Percentiles rank a stretch among this genome's conserved stretches.
These are phyloP conservation scores for Drosophila kanapiae DNA, from an alignment of 1,140 invertebrate species.

Conservation along the genomic window DNA sequence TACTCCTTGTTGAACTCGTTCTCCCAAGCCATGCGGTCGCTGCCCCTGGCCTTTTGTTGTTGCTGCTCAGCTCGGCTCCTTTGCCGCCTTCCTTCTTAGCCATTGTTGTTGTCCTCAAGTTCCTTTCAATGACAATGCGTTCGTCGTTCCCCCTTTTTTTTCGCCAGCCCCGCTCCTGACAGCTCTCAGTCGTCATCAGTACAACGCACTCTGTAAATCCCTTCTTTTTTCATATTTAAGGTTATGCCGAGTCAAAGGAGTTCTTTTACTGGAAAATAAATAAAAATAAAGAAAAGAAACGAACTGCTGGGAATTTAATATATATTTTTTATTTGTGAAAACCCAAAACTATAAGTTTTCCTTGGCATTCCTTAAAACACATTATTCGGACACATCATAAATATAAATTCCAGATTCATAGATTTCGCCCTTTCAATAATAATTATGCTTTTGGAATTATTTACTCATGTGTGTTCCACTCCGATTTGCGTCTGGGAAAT, in stretches of 20 bases:
- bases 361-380: background rate
- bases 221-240: constrained; percentile 21
- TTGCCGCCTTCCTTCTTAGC: constrained; percentile 19
- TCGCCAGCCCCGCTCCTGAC: constrained; percentile 13
- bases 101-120: constrained; percentile 64
- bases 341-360: background rate
- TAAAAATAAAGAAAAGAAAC: background rate
- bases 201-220: constrained; percentile 45
- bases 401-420: constrained; percentile 26
- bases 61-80: constrained; percentile 13
- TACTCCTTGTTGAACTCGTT: constrained; percentile 69
- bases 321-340: background rate
- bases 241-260: constrained; percentile 10
- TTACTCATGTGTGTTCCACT: constrained; percentile 16
- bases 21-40: constrained; percentile 73
- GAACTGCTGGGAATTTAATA: background rate
- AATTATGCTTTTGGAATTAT: background rate
- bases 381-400: constrained; percentile 9
- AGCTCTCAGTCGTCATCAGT: constrained; percentile 40
- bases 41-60: constrained; percentile 70
- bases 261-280: background rate
- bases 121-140: constrained; percentile 83
- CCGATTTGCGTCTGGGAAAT: constrained; percentile 2
- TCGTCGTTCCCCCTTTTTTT: constrained; percentile 15
- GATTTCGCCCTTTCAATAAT: constrained; percentile 19